These are phyloP conservation scores for Amphiura filiformis DNA, from an alignment of 35 echinoderm and acorn worm genomes.

Conservation along the genomic window DNA sequence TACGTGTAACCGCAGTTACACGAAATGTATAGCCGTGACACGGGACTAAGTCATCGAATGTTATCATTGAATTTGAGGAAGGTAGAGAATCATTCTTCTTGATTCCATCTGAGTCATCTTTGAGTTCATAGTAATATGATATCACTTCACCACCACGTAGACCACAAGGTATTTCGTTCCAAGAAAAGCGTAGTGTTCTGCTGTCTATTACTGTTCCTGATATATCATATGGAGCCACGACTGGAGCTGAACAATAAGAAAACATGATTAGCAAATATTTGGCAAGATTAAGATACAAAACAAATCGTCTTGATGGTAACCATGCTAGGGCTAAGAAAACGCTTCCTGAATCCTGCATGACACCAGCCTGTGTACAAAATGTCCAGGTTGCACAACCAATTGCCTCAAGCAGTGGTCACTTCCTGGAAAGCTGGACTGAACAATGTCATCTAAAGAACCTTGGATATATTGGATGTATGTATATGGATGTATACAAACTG, in stretches of 20 bases:
- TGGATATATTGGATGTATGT: no score
- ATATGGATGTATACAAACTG: no score
- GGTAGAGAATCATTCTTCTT: neutral
- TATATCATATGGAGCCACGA: neutral
- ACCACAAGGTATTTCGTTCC: neutral
- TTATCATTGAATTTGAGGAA: neutral
- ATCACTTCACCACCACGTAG: neutral
- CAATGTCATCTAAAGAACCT: no score
- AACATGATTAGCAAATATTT: no score
- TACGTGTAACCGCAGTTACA: constrained; percentile 16
- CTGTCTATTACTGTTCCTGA: neutral
- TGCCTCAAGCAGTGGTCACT: no score
- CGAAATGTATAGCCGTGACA: constrained; percentile 31
- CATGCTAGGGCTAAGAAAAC: no score
- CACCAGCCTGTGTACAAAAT: no score
- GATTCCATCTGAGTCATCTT: neutral
- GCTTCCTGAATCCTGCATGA: no score
- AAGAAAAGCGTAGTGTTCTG: neutral
- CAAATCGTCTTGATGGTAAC: no score
- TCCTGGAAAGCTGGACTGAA: no score
- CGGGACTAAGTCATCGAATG: constrained; percentile 23
- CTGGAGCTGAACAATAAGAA: neutral
- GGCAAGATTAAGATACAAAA: no score
- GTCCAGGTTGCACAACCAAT: no score
- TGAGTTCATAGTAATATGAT: neutral